A percentile compares a stretch with the other conserved stretches of the same genome.
Evolutionary conservation across 2,888 invertebrate genomes (phyloP).

Genomic region (Palloptera scutellata): DNA sequence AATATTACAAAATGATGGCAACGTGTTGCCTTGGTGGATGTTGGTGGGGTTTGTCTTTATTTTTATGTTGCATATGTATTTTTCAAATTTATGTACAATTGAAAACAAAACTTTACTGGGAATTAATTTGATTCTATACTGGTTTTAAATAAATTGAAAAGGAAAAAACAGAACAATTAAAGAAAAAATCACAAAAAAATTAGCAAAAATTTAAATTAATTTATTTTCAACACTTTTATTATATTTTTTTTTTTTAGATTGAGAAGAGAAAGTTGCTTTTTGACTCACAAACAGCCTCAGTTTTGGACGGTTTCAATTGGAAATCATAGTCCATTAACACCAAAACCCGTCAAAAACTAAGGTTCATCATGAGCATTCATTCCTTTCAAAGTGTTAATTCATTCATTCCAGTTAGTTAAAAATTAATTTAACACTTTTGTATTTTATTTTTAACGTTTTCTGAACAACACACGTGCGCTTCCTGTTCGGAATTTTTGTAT

Average conservation of each 20-base stretch:
- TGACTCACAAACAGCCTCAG: conserved; percentile 62
- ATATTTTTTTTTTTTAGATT: conserved; percentile 25
- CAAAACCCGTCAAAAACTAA: conserved; percentile 66
- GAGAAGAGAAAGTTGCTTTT: conserved; percentile 42
- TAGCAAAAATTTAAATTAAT: conserved; percentile 15
- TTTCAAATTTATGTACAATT: conserved; percentile 32
- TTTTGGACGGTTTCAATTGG: conserved; percentile 66
- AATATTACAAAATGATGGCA: not conserved
- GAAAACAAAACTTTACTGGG: conserved; percentile 21
- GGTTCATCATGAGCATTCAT: conserved; percentile 47
- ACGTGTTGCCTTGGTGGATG: not conserved
- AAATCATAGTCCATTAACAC: conserved; percentile 61
- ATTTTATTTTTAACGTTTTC: not conserved
- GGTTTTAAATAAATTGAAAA: conserved; percentile 15
- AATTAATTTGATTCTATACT: conserved; percentile 3
- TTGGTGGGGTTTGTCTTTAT: conserved; percentile 8
- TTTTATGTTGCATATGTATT: too few relatives aligned
- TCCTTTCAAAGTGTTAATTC: not conserved
- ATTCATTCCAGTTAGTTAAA: not conserved
- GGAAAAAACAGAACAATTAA: conserved; percentile 1
- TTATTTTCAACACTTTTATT: conserved; percentile 8
- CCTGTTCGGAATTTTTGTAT: conserved; percentile 1
- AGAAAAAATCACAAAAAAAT: conserved; percentile 14
- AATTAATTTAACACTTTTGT: not conserved
- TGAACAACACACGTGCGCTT: conserved; percentile 12